Evolutionary conservation across 2,888 invertebrate species (phyloP), one percentile per base, ranked within the genome.

Genomic region (Myathropa florea): DNA sequence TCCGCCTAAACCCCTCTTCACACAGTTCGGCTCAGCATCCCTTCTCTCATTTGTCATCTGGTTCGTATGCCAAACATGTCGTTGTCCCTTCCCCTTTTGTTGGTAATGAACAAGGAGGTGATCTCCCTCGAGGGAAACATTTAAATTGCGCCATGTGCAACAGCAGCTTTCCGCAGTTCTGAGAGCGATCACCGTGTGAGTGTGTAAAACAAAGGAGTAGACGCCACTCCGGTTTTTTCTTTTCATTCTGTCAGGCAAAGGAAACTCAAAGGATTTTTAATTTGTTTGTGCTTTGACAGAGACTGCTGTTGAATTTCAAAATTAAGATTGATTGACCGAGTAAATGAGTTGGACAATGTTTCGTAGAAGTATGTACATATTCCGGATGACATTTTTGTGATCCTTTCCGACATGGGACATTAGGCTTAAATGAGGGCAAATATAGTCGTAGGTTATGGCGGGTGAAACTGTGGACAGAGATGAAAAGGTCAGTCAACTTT

Each of bases 101-200:
- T 64, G n/a, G n/a, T 78, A 78, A 78, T 78, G 36, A 63, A 57
- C 12, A 30, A 78, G 70, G 78, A 78, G 70, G 70, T 55, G 71
- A 78, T 71, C 46, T 39, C 64, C 71, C 78, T 79, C 59, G 26
- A 59, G 78, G 78, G 71, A 79, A 59, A 65, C 71, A 64, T 71
- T 78, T 79, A 71, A 71, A 71, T 79, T 71, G 78, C 71, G 64
- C 78, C 78, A 79, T 71, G 71, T 79, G 78, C 63, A 67, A 14
- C 26, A 61, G 55, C 55, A 55, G 77, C 68, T 77, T 76, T 60
- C 39, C 76, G 46, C 1, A 46, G 10, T 30, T 30, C 30, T 10
- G 10, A 18, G n/a, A 46, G n/a, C 39, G 39, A 46, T 46, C 39
- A 21, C 21, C 26, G 23, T 39, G 65, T 39, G 18, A 21, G 24